Conservation (phyloP, 2,113 vertebrate genomes). For the Salvelinus namaycush region DNA sequence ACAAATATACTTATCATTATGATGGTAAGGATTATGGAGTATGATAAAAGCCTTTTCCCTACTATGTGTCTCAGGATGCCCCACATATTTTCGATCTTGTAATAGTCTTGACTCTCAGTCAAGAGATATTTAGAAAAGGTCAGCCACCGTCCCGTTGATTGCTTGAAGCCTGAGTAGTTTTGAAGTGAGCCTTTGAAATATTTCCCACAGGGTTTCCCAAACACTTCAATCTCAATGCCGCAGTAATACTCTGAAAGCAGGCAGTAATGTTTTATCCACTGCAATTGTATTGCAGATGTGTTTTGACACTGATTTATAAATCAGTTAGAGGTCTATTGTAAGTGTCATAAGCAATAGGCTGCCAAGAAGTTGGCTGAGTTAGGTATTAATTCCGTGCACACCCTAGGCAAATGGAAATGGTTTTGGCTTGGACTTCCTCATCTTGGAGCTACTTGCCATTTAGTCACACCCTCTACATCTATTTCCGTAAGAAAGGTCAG, state of each 20-base stretch:
- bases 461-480: slow-evolving; percentile 36
- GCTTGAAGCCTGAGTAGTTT: not conserved
- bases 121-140: not conserved
- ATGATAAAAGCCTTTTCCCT: not conserved
- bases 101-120: not conserved
- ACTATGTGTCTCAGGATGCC: not conserved
- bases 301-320: not conserved
- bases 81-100: not conserved
- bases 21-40: not conserved
- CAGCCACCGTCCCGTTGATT: not conserved
- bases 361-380: slow-evolving; percentile 23
- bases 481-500: slow-evolving; percentile 9
- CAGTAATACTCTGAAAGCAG: not conserved
- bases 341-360: slow-evolving; percentile 39
- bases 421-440: not conserved
- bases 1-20: not conserved
- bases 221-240: not conserved
- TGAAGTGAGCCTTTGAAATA: not conserved
- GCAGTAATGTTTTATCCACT: not conserved
- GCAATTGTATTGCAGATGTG: not conserved
- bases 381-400: slow-evolving; percentile 26
- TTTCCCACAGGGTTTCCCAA: not conserved
- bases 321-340: not conserved
- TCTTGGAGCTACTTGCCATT: slow-evolving; percentile 11
- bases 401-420: slow-evolving; percentile 44